Evolutionary conservation across 2,113 vertebrate genomes (phyloP).

Genomic region (Marmota flaviventris): DNA sequence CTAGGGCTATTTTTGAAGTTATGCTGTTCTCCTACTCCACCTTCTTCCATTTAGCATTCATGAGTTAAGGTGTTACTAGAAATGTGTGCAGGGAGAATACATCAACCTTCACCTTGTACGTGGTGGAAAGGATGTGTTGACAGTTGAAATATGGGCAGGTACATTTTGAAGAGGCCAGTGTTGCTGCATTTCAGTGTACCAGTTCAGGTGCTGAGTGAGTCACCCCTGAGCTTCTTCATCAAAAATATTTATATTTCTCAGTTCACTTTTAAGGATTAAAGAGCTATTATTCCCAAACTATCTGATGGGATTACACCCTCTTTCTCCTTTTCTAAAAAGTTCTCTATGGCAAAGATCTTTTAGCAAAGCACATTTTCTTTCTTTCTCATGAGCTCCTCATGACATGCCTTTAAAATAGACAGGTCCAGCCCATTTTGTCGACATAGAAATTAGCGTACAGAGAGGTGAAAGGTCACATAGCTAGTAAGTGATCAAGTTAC

Average conservation of each 20-base stretch:
- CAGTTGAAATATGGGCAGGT: constrained; percentile 73
- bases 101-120: constrained; percentile 22
- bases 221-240: constrained; percentile 20
- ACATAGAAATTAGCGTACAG: constrained; percentile 37
- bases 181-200: background rate
- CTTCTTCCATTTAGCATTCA: constrained; percentile 80
- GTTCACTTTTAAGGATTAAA: constrained; percentile 54
- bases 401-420: constrained; percentile 41
- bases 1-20: constrained; percentile 80
- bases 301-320: constrained; percentile 25
- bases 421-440: constrained; percentile 20
- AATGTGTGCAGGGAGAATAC: constrained; percentile 40
- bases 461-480: constrained; percentile 64
- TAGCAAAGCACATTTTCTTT: constrained; percentile 16
- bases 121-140: constrained; percentile 35
- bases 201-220: background rate
- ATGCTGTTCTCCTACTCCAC: constrained; percentile 71
- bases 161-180: constrained; percentile 66
- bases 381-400: constrained; percentile 24
- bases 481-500: constrained; percentile 58
- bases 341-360: constrained; percentile 25
- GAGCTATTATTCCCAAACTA: constrained; percentile 27
- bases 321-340: constrained; percentile 42
- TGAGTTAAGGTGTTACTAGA: constrained; percentile 84
- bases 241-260: constrained; percentile 48